Evolutionary conservation across 2,797 vertebrate species (phyloP).

Genomic region (Threskiornis aethiopicus): DNA sequence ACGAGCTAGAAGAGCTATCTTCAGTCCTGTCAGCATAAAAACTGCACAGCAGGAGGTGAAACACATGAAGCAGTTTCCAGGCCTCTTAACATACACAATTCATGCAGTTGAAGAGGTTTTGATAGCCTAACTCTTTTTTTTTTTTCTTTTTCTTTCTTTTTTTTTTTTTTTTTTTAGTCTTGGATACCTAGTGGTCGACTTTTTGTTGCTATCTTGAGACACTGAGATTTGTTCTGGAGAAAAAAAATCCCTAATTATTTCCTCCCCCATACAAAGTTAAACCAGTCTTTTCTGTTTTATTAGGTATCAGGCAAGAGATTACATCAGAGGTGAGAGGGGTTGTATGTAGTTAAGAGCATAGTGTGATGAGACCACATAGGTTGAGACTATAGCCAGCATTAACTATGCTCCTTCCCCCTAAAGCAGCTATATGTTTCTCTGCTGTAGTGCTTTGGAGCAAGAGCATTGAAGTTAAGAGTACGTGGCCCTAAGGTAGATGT

Average conservation of each 20-base stretch:
- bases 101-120: constrained; percentile 51
- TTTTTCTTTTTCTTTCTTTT: background rate
- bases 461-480: background rate
- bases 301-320: background rate
- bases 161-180: background rate
- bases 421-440: background rate
- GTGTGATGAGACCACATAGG: background rate
- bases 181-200: background rate
- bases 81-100: constrained; percentile 62
- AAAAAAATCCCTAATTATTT: background rate
- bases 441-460: background rate
- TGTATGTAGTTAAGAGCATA: background rate
- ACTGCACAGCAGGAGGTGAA: constrained; percentile 59
- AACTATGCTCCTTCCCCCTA: background rate
- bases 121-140: background rate
- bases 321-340: background rate
- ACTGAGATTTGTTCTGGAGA: background rate
- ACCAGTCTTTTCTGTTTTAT: background rate
- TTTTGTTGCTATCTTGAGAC: background rate
- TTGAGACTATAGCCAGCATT: background rate
- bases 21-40: constrained; percentile 60
- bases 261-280: background rate
- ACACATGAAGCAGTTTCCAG: constrained; percentile 58
- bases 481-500: fast-evolving
- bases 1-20: constrained; percentile 6